Evolutionary conservation across 2,888 invertebrate genomes (phyloP), one percentile per base, ranked within the genome.

Genomic region (Pristionchus fissidentatus): DNA sequence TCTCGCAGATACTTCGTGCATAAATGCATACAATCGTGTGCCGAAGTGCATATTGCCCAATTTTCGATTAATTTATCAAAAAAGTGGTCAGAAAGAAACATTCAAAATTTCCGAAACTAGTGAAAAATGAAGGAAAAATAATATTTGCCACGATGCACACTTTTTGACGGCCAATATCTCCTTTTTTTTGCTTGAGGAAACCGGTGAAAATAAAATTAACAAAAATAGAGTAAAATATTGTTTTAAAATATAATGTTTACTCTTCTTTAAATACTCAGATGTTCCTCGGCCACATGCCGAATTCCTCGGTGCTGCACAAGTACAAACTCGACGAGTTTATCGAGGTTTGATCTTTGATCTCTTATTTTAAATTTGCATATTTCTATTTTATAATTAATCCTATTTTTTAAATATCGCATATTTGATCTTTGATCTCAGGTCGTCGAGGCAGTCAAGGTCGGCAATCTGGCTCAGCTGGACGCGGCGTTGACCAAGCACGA

Each of bases 211-310:
- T n/a, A n/a, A n/a, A n/a, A n/a, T n/a, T n/a, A n/a, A n/a, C n/a
- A n/a, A n/a, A n/a, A n/a, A n/a, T n/a, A n/a, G n/a, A n/a, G n/a
- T n/a, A n/a, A n/a, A n/a, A n/a, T n/a, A n/a, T n/a, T n/a, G n/a
- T n/a, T 49, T 19, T 49, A 49, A 49, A 15, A 49, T 49, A 15
- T 15, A 49, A 49, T 49, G 10, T 15, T 15, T 49, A 15, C 19
- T 15, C 19, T 49, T 49, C 19, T 15, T 15, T 15, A 15, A n/a
- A 15, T 60, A n/a, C 26, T n/a, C 75, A 78, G 94, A 98, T 99
- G 97, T 94, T 98, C 81, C 94, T 98, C 85, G 98, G 99, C 0
- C 96, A 95, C 91, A 96, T 98, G 95, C 98, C 99, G n/a, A 95
- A 95, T 57, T 94, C 94, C 87, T 93, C 94, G 66, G 94, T 98